phyloP scores from a whole-genome alignment of 1,140 invertebrate species.

The Drosophila ananassae region DNA sequence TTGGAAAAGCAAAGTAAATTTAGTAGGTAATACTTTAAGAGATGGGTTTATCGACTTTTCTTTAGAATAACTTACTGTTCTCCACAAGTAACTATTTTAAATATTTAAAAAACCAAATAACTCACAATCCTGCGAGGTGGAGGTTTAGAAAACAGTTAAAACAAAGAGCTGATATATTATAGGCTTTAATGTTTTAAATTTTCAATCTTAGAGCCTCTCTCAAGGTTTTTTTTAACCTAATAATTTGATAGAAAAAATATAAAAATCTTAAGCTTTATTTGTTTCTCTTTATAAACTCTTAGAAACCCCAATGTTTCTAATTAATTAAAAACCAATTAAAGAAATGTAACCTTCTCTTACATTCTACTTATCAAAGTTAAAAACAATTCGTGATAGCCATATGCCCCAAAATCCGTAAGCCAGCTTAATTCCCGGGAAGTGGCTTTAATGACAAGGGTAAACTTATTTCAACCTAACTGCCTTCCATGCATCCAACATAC shows the following conservation, averaged over 20 bases:
- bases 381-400: not conserved
- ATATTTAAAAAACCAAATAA: not conserved
- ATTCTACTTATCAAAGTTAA: not conserved
- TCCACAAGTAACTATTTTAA: not conserved
- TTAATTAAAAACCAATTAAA: not conserved
- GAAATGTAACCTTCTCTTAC: not conserved
- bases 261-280: too few species aligned
- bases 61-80: not conserved
- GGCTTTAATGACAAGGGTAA: conserved; percentile 9
- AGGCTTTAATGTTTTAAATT: too few species aligned
- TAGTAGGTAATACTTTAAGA: not conserved
- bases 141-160: not conserved
- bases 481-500: conserved; percentile 12
- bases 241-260: too few species aligned
- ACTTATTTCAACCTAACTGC: not conserved
- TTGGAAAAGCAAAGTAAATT: too few species aligned
- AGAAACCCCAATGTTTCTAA: not conserved
- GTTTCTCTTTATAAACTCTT: too few species aligned
- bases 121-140: too few species aligned
- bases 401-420: not conserved
- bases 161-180: not conserved
- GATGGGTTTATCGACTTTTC: not conserved
- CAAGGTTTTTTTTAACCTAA: too few species aligned
- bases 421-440: conserved; percentile 6
- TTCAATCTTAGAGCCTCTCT: too few species aligned